A percentile compares a stretch with the other conserved stretches of the same genome.
Conservation (phyloP, 2,888 invertebrate genomes). For the Dastarcus helophoroides region DNA sequence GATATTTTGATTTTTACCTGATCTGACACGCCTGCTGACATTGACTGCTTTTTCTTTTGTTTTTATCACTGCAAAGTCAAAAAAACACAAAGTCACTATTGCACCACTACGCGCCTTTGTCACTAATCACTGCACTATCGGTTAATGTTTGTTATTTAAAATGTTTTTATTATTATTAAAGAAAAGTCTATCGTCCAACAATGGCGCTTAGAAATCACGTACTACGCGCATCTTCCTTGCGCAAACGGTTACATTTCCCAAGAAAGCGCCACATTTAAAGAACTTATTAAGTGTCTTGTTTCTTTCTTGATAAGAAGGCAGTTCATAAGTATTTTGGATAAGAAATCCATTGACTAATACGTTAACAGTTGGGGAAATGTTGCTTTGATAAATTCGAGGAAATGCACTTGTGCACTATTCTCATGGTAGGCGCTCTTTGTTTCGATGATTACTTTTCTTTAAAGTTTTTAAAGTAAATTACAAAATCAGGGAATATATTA, state of each 20-base stretch:
- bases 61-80: conserved; percentile 33
- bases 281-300: too few species aligned
- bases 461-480: too few species aligned
- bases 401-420: too few species aligned
- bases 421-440: too few species aligned
- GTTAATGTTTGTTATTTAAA: conserved; percentile 15
- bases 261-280: conserved; percentile 2
- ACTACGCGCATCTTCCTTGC: conserved; percentile 7
- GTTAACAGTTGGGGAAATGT: too few species aligned
- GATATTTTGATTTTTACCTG: conserved; percentile 53
- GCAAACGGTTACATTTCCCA: conserved; percentile 1
- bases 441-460: too few species aligned
- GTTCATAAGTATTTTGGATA: too few species aligned
- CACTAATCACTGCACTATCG: conserved; percentile 25
- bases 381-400: too few species aligned
- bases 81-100: conserved; percentile 26
- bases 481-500: too few species aligned
- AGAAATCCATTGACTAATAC: too few species aligned
- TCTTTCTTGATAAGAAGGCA: too few species aligned
- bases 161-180: conserved; percentile 21
- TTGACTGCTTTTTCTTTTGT: conserved; percentile 57
- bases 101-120: conserved; percentile 25
- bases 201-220: conserved; percentile 32
- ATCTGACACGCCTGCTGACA: conserved; percentile 87
- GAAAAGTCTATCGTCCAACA: conserved; percentile 34